Evolutionary conservation across 2,797 vertebrate genomes (phyloP).

Genomic region (Apodemus agrarius): DNA sequence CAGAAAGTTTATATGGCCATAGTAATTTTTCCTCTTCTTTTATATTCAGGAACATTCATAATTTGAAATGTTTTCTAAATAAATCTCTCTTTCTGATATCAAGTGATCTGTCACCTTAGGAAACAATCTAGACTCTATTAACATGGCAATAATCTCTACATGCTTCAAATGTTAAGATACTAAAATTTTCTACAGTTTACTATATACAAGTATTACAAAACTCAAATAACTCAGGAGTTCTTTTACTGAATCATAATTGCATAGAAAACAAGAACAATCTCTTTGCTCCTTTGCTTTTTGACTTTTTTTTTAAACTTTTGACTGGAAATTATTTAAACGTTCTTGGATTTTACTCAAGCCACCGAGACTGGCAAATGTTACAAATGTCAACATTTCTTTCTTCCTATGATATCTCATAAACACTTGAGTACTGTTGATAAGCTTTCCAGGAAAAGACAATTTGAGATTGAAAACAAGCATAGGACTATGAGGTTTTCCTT

Average conservation of each 20-base stretch:
- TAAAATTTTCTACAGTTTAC: not conserved
- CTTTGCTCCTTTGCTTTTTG: not conserved
- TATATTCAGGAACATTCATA: not conserved
- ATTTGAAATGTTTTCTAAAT: not conserved
- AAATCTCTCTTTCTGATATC: too few relatives aligned
- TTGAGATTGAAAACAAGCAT: conserved; percentile 47
- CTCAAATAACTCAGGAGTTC: not conserved
- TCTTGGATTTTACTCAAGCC: conserved; percentile 68
- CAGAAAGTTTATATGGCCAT: not conserved
- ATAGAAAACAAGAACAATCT: not conserved
- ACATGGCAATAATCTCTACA: not conserved
- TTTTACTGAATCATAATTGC: not conserved
- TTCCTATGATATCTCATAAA: conserved; percentile 60
- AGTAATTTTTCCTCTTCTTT: not conserved
- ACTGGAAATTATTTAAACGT: conserved; percentile 58
- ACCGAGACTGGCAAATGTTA: conserved; percentile 66
- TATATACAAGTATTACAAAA: not conserved
- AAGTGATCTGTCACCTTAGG: not conserved
- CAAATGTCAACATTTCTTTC: conserved; percentile 64
- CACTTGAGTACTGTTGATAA: conserved; percentile 59
- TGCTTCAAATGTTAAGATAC: not conserved
- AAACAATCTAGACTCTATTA: not conserved
- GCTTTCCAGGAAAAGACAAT: conserved; percentile 67
- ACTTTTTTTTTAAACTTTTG: not conserved
- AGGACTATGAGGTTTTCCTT: not conserved